phyloP scores from a whole-genome alignment of 2,113 vertebrate genomes.

The Oreotrochilus melanogaster region DNA sequence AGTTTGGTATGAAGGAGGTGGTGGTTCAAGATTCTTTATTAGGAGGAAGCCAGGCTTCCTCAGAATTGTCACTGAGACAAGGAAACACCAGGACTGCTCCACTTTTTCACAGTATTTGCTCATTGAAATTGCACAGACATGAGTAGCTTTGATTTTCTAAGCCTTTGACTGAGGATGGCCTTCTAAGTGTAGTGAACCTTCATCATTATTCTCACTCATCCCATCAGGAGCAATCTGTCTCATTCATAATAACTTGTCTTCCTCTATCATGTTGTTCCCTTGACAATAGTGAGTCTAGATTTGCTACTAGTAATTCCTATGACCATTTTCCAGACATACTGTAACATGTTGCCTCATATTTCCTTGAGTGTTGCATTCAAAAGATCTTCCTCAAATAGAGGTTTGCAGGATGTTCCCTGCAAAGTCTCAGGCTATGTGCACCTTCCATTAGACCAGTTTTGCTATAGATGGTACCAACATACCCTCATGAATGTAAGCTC shows the following conservation, averaged over 20 bases:
- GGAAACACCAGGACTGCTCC: background rate
- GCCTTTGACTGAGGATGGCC: background rate
- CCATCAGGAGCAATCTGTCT: background rate
- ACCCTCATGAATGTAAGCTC: background rate
- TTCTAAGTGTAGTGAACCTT: background rate
- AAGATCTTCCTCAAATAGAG: background rate
- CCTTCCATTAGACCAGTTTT: background rate
- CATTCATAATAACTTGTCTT: background rate
- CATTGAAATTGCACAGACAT: background rate
- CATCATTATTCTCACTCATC: background rate
- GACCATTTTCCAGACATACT: background rate
- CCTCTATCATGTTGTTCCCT: background rate
- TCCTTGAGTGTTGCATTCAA: background rate
- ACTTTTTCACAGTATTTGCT: background rate
- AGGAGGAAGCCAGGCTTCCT: background rate
- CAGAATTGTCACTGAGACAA: background rate
- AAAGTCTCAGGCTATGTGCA: accelerated
- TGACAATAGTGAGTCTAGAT: background rate
- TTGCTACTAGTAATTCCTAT: background rate
- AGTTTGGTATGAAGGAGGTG: background rate
- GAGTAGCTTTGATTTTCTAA: background rate
- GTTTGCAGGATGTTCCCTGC: background rate
- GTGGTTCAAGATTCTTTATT: background rate
- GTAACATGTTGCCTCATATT: background rate
- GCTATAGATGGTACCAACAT: background rate